Base-by-base conservation (phyloP, 2,888 invertebrate species). In the Agriotes lineatus region DNA sequence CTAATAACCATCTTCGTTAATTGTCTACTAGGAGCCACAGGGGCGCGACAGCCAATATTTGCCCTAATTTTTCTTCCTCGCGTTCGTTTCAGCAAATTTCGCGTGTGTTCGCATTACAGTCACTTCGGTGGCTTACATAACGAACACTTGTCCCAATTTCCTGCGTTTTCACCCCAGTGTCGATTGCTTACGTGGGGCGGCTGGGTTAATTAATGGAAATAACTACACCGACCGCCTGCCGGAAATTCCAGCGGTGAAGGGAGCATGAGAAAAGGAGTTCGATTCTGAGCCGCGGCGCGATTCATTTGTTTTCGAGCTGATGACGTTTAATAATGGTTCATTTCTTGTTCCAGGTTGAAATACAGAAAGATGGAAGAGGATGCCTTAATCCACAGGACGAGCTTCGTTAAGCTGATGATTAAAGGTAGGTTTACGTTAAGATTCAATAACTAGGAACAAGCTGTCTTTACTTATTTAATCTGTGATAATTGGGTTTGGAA, bases 351-450 rank as follows among this genome's bases (percentile, higher is more conserved):
- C 35, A 68, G 68, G 35, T 58, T 68, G 20, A 57, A 62, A 52
- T 68, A 63, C 30, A 68, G 58, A 12, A 62, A 57, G 20, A 39
- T 68, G 52, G 62, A 63, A 16, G 68, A 68, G 20, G 54, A 58
- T 10, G 18, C 68, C n/a, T 16, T 63, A 2, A 52, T 68, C 30
- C 62, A 68, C 30, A 33, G 52, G 20, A 68, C 25, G 9, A 56
- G 22, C 10, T 68, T 68, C 19, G 58, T 68, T 14, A 57, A 44
- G 19, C 50, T 58, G 44, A 16, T 68, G 14, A 63, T 52, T 44
- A 68, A 68, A 68, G 63, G 68, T 68, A 33, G 59, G 45, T n/a
- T n/a, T n/a, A n/a, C n/a, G n/a, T n/a, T n/a, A n/a, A n/a, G n/a
- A n/a, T n/a, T n/a, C n/a, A n/a, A n/a, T n/a, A n/a, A n/a, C n/a